Base-by-base conservation (phyloP, 1,140 invertebrate species). In the Palaemon carinicauda region DNA sequence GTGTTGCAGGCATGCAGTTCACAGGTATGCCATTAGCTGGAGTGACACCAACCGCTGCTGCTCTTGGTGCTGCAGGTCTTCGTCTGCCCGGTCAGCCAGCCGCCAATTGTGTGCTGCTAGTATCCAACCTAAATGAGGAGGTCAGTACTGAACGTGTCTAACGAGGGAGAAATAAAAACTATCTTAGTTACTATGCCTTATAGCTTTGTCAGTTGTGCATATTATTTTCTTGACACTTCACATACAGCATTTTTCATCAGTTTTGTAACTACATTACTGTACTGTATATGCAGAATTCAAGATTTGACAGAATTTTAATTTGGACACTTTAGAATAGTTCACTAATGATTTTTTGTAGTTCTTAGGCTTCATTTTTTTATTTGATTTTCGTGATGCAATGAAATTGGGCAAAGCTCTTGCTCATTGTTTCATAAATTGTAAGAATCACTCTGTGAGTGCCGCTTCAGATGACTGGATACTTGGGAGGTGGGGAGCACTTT, bases 81-180 rank as follows among this genome's bases (percentile, higher is more conserved):
- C 90, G 92, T 29, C 85, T 93, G 12, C 65, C 88, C 14, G 90
- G 93, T 92, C 75, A 90, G 12, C 85, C 78, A 29, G 73, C 92
- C 0, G 95, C 96, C 53, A 91, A 91, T 41, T 97, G 96, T 81
- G 96, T 97, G 2, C 93, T 97, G 54, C 94, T 97, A 54, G 96
- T 97, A 90, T 96, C 95, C 92, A 97, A 97, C 92, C 93, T 97
- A 85, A 97, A 97, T 92, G 96, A 97, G 92, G 96, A 97, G 96
- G 96, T 97, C 93, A 93, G 93, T 93, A 90, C 27, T 10, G 17
- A 21, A 54, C 52, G 7, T 73, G 78, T n/a, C 51, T 29, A 33
- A 4, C 1, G 41, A 41, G 41, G 41, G 41, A 41, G 12, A 41
- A 41, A 41, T 5, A 41, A 41, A 12, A 41, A 71, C 31, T 41